Evolutionary conservation across 1,140 invertebrate genomes (phyloP).

Genomic region (Bombus breviceps): DNA sequence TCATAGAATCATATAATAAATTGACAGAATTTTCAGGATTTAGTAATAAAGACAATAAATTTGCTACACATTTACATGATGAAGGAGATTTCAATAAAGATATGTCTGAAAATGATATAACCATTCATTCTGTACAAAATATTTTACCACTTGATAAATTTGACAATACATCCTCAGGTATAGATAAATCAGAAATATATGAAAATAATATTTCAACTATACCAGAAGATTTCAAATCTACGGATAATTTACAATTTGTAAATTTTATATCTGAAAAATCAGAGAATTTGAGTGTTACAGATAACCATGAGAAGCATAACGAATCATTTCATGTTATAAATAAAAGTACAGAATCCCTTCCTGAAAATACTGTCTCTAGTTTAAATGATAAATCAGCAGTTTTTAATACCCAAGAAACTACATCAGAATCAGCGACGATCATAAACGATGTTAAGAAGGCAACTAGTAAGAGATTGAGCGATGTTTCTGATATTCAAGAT

Average conservation of each 20-base stretch:
- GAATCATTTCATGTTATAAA: constrained; percentile 44
- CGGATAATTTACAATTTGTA: constrained; percentile 38
- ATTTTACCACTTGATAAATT: constrained; percentile 45
- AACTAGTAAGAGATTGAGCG: constrained; percentile 63
- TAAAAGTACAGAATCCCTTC: constrained; percentile 31
- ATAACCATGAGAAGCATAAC: constrained; percentile 54
- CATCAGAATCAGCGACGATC: constrained; percentile 11
- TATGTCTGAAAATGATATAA: constrained; percentile 2
- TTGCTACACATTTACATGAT: constrained; percentile 27
- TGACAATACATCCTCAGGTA: constrained; percentile 40
- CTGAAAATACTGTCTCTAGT: constrained; percentile 19
- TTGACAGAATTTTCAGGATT: constrained; percentile 41
- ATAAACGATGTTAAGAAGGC: constrained; percentile 67
- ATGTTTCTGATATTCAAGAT: constrained; percentile 58
- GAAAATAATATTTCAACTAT: constrained; percentile 36
- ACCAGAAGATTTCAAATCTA: constrained; percentile 32
- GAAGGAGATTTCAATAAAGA: constrained; percentile 45
- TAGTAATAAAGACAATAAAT: constrained; percentile 43
- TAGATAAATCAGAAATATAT: constrained; percentile 40
- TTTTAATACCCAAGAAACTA: constrained; percentile 8
- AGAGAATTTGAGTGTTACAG: constrained; percentile 33
- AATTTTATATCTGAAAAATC: constrained; percentile 50
- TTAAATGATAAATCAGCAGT: constrained; percentile 19
- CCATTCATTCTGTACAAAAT: constrained; percentile 29
- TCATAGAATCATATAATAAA: constrained; percentile 42